Conservation (phyloP, 2,797 vertebrate species). For the Iguana delicatissima region DNA sequence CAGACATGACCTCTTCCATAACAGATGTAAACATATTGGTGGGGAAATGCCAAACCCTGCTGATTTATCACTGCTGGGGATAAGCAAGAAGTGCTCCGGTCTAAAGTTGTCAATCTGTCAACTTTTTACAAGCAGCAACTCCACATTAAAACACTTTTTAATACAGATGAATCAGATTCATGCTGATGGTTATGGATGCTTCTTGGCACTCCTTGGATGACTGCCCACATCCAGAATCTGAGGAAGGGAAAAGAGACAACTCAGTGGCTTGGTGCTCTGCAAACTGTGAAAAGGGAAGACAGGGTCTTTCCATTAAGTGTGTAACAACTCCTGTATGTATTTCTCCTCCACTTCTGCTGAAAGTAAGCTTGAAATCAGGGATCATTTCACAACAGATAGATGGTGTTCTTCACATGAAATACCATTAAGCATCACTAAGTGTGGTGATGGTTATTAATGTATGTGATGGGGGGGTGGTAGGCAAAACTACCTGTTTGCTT, state of each 20-base stretch:
- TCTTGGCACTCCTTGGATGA: constrained; percentile 20
- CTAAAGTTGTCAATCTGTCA: constrained; percentile 37
- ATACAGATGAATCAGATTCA: constrained; percentile 28
- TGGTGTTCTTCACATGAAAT: not conserved
- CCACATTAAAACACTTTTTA: constrained; percentile 23
- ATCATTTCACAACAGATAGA: not conserved
- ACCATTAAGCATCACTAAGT: not conserved
- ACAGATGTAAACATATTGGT: not conserved
- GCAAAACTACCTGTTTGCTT: not conserved
- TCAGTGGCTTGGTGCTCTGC: not conserved
- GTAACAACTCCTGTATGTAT: not conserved
- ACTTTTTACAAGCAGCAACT: constrained; percentile 29
- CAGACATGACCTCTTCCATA: not conserved
- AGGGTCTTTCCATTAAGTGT: not conserved
- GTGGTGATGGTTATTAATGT: not conserved
- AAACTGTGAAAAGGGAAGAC: not conserved
- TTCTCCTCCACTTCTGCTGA: not conserved
- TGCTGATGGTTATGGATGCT: not conserved
- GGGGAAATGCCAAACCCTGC: constrained; percentile 3
- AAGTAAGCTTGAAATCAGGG: not conserved
- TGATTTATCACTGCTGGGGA: constrained; percentile 22
- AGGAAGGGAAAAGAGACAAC: not conserved
- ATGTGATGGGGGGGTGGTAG: not conserved
- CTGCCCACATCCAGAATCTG: not conserved
- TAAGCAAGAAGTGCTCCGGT: constrained; percentile 20